Base-by-base conservation (phyloP, 1,140 invertebrate genomes). In the Neotoxoptera formosana region DNA sequence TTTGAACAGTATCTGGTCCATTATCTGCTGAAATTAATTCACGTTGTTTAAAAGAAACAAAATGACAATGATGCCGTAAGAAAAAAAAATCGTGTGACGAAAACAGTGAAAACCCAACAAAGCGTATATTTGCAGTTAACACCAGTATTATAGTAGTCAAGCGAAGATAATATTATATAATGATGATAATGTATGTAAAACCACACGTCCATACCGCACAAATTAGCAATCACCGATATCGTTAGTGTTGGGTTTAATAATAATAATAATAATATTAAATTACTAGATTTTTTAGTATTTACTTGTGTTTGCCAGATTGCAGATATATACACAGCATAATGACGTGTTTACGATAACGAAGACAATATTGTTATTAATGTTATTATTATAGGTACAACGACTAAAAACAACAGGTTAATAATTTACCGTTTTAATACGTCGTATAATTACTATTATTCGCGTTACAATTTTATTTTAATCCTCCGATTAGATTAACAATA, bases 11-110 rank as follows among this genome's bases (percentile, higher is more conserved):
- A 83, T 53, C 76, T 81, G 51, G 67, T 36, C 47, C 47, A 83
- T 92, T 53, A 81, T 53, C 91, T 92, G 91, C 91, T 92, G 76
- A 92, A 92, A 92, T 92, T 92, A 56, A 90, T 89, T 34, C 25
- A 87, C 36, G 51, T 34, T 88, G 47, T 88, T 48, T 88, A 89
- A 51, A 89, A 88, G 23, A 56, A 88, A 86, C 25, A 86, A 86
- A 48, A 30, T 87, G 47, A 47, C 34, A 87, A 48, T 87, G 60
- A 87, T 47, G 11, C 48, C 25, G 86, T 48, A n/a, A 87, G 47
- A 87, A 48, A 48, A 47, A 45, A 25, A 48, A 87, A 48, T 7
- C 17, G n/a, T 86, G 86, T 88, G 47, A 30, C n/a, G 47, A 90
- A 56, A 90, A 53, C 51, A 48, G 14, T n/a, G 47, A 90, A 56